phyloP scores from a whole-genome alignment of 2,797 vertebrate genomes.

The Channallabes apus region DNA sequence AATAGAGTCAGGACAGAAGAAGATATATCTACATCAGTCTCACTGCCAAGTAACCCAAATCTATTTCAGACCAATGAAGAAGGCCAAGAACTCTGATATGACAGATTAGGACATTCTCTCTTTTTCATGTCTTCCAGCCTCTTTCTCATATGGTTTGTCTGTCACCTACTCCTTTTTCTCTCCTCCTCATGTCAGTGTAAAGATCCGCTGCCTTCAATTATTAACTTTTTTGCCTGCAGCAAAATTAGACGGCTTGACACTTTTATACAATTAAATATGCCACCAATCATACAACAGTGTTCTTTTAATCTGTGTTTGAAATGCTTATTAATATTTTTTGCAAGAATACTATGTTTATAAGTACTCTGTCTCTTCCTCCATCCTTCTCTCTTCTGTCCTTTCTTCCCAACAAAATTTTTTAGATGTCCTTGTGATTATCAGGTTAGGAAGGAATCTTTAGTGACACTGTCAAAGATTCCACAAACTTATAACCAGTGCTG shows the following conservation, averaged over 20 bases:
- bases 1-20: conserved; percentile 39
- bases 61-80: conserved; percentile 48
- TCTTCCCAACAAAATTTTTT: conserved; percentile 18
- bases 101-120: conserved; percentile 41
- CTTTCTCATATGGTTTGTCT: conserved; percentile 34
- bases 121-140: conserved; percentile 34
- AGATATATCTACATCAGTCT: conserved; percentile 44
- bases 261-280: conserved; percentile 73
- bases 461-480: conserved; percentile 23
- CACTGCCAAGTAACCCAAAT: conserved; percentile 49
- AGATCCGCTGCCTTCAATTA: conserved; percentile 73
- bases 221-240: conserved; percentile 70
- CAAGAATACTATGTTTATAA: conserved; percentile 34
- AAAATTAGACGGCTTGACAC: conserved; percentile 73
- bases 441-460: conserved; percentile 8
- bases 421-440: conserved; percentile 34
- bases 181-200: conserved; percentile 58
- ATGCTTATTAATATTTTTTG: conserved; percentile 47
- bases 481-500: conserved; percentile 11
- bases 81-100: conserved; percentile 49
- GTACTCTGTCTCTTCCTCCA: conserved; percentile 15
- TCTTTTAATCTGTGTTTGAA: conserved; percentile 63
- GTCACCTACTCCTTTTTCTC: conserved; percentile 20
- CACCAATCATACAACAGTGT: conserved; percentile 57
- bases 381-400: neutral